These are phyloP conservation scores for Ectropis grisescens DNA, from an alignment of 1,140 invertebrate genomes.

Conservation along the genomic window DNA sequence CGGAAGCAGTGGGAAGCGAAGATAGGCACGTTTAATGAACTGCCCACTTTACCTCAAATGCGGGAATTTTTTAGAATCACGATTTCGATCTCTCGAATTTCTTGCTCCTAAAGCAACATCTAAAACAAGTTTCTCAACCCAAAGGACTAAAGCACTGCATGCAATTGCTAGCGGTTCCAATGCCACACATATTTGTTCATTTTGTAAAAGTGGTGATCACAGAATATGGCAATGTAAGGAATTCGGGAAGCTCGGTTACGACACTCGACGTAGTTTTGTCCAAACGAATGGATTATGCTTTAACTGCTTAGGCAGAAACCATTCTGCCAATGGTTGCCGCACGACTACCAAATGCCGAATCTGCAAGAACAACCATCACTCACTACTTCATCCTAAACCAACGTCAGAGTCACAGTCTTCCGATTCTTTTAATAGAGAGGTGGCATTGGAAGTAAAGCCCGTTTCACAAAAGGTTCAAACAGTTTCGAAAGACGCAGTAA, in stretches of 20 bases:
- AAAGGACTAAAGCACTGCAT: too few species aligned
- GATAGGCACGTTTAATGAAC: background rate
- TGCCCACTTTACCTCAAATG: background rate
- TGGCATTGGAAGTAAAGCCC: background rate
- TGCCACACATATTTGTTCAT: background rate
- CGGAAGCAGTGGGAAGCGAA: background rate
- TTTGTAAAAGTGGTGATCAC: constrained; percentile 9
- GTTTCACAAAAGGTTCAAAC: too few species aligned
- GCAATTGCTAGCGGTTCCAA: too few species aligned
- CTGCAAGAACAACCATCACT: constrained; percentile 10
- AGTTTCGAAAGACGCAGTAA: too few species aligned
- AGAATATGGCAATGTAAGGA: constrained; percentile 10
- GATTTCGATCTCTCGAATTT: background rate
- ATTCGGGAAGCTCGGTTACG: constrained; percentile 6
- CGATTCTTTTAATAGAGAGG: too few species aligned
- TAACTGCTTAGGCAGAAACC: constrained; percentile 15
- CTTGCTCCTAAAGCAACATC: background rate
- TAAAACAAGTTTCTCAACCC: too few species aligned
- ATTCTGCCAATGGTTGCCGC: constrained; percentile 4
- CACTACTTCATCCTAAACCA: constrained; percentile 10
- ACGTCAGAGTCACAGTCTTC: background rate
- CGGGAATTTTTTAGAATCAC: background rate
- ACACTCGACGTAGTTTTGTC: constrained; percentile 8
- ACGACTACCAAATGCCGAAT: constrained; percentile 5
- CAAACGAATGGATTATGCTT: constrained; percentile 11